Evolutionary conservation across 2,113 vertebrate species (phyloP).

Genomic region (Manacus vitellinus): DNA sequence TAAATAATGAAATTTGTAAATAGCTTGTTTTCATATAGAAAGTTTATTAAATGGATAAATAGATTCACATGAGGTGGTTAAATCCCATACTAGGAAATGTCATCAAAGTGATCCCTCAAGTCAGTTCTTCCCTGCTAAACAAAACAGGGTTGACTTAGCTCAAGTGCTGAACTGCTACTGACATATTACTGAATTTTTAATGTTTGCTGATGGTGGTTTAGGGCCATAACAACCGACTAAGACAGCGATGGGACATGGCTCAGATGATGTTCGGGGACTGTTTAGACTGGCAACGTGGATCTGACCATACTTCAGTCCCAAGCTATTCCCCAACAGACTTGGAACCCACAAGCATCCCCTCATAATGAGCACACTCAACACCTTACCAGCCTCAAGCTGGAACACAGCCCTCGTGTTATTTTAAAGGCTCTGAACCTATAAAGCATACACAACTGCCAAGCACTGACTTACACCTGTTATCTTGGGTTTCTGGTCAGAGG

Average conservation of each 20-base stretch:
- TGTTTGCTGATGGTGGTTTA: not conserved
- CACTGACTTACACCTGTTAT: not conserved
- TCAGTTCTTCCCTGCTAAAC: not conserved
- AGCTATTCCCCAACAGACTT: not conserved
- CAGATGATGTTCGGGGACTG: no score
- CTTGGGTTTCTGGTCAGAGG: not conserved
- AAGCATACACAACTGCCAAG: not conserved
- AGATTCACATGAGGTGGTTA: not conserved
- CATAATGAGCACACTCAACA: accelerated
- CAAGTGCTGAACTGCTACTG: not conserved
- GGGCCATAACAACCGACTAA: no score
- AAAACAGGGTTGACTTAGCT: not conserved
- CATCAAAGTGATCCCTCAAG: not conserved
- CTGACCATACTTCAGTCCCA: no score
- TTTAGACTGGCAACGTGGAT: no score
- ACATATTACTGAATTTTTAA: not conserved
- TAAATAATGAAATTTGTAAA: not conserved
- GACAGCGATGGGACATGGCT: not conserved
- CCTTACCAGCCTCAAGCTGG: not conserved
- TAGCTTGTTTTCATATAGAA: not conserved
- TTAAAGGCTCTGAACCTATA: not conserved
- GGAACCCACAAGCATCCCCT: not conserved
- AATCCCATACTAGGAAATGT: not conserved
- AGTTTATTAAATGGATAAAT: not conserved
- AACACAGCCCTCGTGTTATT: not conserved